These are phyloP conservation scores for Proctacanthus coquilletti DNA, from an alignment of 1,140 invertebrate genomes.

Conservation along the genomic window DNA sequence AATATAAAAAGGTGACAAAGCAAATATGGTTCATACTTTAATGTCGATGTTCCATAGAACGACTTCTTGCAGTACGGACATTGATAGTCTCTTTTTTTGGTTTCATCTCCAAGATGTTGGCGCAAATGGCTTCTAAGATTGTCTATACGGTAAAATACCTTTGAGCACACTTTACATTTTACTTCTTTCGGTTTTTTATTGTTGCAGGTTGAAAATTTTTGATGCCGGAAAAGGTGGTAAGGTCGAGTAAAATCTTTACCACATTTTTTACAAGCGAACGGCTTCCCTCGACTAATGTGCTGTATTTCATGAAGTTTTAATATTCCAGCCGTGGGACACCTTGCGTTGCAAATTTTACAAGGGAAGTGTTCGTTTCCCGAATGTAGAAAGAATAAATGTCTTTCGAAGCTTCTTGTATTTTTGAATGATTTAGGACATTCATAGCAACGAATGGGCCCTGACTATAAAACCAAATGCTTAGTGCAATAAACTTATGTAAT, in stretches of 20 bases:
- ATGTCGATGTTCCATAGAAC: conserved; percentile 47
- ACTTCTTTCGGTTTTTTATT: conserved; percentile 12
- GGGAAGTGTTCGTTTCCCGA: conserved; percentile 21
- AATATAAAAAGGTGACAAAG: conserved; percentile 3
- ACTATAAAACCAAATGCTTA: too few relatives aligned
- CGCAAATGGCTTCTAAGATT: conserved; percentile 60
- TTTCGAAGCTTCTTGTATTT: conserved; percentile 25
- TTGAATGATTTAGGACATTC: conserved; percentile 30
- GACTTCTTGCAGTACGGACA: conserved; percentile 54
- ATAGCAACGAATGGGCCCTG: conserved; percentile 27
- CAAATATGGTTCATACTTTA: conserved; percentile 26
- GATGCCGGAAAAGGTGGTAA: conserved; percentile 60
- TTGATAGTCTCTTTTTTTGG: conserved; percentile 44
- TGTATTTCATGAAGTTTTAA: conserved; percentile 23
- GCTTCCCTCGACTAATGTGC: conserved; percentile 24
- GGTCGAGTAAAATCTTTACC: conserved; percentile 54
- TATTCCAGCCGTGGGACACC: conserved; percentile 18
- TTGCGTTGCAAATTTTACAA: conserved; percentile 26
- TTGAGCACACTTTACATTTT: conserved; percentile 47
- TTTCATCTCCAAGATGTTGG: conserved; percentile 50
- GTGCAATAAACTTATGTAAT: too few relatives aligned
- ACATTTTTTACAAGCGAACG: conserved; percentile 33
- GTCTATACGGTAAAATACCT: conserved; percentile 57
- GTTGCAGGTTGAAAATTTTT: conserved; percentile 50
- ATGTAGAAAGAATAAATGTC: conserved; percentile 26